Evolutionary conservation across 2,797 vertebrate species (phyloP).

Genomic region (Masticophis lateralis): DNA sequence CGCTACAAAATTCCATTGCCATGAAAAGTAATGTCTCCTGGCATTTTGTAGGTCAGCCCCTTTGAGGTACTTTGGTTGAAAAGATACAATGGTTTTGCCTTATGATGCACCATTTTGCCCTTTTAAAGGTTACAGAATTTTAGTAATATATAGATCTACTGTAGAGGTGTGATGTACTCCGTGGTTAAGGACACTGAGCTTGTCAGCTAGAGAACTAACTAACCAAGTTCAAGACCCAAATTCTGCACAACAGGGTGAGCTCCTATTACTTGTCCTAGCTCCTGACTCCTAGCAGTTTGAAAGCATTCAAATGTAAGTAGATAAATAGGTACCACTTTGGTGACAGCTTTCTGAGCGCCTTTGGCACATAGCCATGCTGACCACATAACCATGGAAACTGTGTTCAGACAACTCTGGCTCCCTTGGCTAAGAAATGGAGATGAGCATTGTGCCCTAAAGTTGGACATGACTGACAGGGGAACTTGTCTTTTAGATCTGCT

Average conservation of each 20-base stretch:
- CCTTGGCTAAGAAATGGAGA: not conserved
- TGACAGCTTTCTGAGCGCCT: not conserved
- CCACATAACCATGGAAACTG: not conserved
- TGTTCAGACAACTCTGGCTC: not conserved
- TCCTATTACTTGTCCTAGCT: not conserved
- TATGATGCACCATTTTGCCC: not conserved
- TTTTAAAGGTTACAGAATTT: not conserved
- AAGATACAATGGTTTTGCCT: not conserved
- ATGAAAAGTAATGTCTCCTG: not conserved
- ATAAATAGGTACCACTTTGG: not conserved
- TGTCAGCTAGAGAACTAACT: not conserved
- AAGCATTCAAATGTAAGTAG: not conserved
- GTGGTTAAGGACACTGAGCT: not conserved
- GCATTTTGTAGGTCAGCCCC: not conserved
- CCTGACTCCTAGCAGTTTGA: not conserved
- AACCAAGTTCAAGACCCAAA: accelerated
- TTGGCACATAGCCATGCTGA: not conserved
- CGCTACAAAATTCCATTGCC: not conserved
- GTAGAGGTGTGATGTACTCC: not conserved
- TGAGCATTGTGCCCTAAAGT: not conserved
- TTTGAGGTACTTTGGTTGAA: not conserved
- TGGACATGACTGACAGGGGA: not conserved
- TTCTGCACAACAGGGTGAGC: not conserved
- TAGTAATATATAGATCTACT: not conserved
- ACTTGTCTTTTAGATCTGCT: not conserved